A percentile compares a stretch with the other conserved stretches of the same genome.
phyloP scores from a whole-genome alignment of 2,113 vertebrate genomes.

The Apteryx mantelli region DNA sequence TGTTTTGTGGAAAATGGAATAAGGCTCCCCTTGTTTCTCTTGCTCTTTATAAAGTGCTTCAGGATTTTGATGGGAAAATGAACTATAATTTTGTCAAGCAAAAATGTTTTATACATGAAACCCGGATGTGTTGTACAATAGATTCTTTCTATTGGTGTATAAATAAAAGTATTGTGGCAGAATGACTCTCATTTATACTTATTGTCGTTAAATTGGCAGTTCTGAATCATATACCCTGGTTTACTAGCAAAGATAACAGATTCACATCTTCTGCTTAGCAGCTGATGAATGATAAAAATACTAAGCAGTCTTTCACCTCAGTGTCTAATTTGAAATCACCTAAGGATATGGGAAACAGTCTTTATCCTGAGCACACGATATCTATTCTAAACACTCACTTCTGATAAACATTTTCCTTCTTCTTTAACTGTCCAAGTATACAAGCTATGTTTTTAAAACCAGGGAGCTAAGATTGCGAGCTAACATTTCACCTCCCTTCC shows the following conservation, averaged over 20 bases:
- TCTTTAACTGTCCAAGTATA: not conserved
- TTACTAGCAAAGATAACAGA: not conserved
- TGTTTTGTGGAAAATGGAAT: conserved; percentile 17
- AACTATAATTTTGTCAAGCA: conserved; percentile 50
- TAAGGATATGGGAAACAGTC: not conserved
- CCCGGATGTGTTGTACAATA: not conserved
- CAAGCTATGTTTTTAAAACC: not conserved
- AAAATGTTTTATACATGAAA: conserved; percentile 9
- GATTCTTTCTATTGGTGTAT: conserved; percentile 30
- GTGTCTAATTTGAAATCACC: not conserved
- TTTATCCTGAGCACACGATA: not conserved
- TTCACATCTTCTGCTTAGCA: not conserved
- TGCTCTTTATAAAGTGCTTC: conserved; percentile 49
- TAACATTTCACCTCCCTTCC: not conserved
- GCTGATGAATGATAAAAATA: not conserved
- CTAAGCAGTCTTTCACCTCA: conserved; percentile 4
- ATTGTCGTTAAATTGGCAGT: not conserved
- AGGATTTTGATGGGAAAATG: conserved; percentile 57
- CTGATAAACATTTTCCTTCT: not conserved
- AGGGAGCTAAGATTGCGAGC: not conserved
- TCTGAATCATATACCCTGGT: conserved; percentile 7
- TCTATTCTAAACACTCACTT: not conserved
- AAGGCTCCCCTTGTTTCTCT: conserved; percentile 60
- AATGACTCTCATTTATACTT: conserved; percentile 12
- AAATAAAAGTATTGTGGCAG: conserved; percentile 43